Percentiles rank a stretch among this genome's conserved stretches.
phyloP scores from a whole-genome alignment of 2,888 invertebrate species.

The Apamea monoglypha region DNA sequence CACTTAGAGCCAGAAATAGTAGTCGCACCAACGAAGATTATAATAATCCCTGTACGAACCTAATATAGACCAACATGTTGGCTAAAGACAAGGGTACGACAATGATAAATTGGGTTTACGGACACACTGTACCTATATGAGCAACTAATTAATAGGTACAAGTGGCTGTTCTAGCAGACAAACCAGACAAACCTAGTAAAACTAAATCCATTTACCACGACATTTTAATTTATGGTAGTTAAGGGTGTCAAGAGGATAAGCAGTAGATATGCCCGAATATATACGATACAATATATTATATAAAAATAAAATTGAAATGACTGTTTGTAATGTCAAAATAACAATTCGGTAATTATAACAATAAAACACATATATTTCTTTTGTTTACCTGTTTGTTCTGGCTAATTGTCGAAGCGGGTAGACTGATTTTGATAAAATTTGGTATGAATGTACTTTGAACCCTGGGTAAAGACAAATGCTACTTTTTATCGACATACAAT shows the following conservation, averaged over 20 bases:
- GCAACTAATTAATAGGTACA: conserved; percentile 48
- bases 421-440: neutral
- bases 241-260: neutral
- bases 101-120: conserved; percentile 50
- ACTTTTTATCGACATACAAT: neutral
- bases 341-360: no score
- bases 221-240: neutral
- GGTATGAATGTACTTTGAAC: neutral
- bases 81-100: conserved; percentile 53
- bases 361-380: no score
- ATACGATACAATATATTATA: no score
- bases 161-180: conserved; percentile 30
- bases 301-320: no score
- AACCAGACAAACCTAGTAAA: conserved; percentile 32
- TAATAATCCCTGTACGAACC: conserved; percentile 41
- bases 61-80: conserved; percentile 34
- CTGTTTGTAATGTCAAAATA: no score
- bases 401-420: neutral
- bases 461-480: no score
- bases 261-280: neutral
- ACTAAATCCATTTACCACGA: conserved; percentile 12
- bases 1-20: conserved; percentile 20
- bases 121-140: conserved; percentile 21
- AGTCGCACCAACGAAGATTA: conserved; percentile 23
- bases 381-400: neutral